Base-by-base conservation (phyloP, 2,113 vertebrate species). In the Antechinus flavipes region DNA sequence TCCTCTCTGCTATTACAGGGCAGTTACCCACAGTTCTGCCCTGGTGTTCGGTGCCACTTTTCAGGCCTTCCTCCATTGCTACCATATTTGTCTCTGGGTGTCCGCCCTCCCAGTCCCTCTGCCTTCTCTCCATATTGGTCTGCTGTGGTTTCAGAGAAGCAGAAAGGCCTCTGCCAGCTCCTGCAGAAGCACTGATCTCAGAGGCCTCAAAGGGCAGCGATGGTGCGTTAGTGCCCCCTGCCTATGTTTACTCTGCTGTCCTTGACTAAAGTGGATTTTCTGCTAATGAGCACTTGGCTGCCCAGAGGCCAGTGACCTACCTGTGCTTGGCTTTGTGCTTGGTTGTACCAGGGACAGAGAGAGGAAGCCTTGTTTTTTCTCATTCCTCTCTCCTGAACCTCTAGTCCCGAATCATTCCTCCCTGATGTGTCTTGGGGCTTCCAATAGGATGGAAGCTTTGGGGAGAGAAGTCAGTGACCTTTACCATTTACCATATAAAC, bases 141-240 rank as follows among this genome's bases (percentile, higher is more conserved):
- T 96, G 96, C 96, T 97, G 95, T 93, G 93, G 95, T 95, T 96
- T 95, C 94, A 84, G 93, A 96, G 91, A 92, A 94, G 76, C 52
- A 94, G 54, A 93, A 90, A 96, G 94, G 50, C 47, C 54, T 49
- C 90, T 91, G n/a, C 47, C 89, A 49, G 50, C 11, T 56, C 58
- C 8, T 25, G 68, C n/a, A 84, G 68, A n/a, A 42, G 8, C n/a
- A 8, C 68, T 42, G 8, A 22, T 84, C 68, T 84, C 68, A 7
- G 0, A 42, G 68, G 68, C 68, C 68, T 84, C 68, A 84, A 84
- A 84, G 68, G 68, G 68, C 68, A 84, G 68, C 8, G 11, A 2
- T 2, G 4, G n/a, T 23, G n/a, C 7, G 68, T 42, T 84, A 22
- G 68, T 84, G 35, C 35, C 68, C 68, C 68, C 68, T 84, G 68